Percentiles rank a stretch among this genome's conserved stretches.
phyloP scores from a whole-genome alignment of 2,113 vertebrate genomes.

The Campylomormyrus numenius region DNA sequence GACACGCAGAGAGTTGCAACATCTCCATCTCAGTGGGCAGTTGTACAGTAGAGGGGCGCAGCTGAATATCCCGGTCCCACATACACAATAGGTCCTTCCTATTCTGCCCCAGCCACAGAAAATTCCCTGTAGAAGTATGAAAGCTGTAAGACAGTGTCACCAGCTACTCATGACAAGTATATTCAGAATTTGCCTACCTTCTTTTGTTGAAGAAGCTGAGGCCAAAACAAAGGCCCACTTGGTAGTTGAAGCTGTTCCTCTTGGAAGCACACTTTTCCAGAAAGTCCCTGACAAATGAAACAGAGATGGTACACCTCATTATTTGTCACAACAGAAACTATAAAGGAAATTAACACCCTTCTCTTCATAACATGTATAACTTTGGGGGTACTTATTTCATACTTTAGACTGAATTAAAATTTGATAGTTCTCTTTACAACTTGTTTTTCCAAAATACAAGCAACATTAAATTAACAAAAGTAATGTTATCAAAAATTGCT shows the following conservation, averaged over 20 bases:
- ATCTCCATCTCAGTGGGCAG: slow-evolving; percentile 79
- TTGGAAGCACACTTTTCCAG: slow-evolving; percentile 82
- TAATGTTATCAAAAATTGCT: not conserved
- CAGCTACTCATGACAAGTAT: not conserved
- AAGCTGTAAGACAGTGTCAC: not conserved
- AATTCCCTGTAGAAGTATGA: slow-evolving; percentile 63
- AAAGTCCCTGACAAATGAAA: slow-evolving; percentile 70
- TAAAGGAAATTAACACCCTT: not conserved
- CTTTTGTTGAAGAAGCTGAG: slow-evolving; percentile 72
- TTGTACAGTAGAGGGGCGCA: slow-evolving; percentile 78
- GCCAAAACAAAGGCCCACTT: slow-evolving; percentile 87
- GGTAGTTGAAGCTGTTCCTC: slow-evolving; percentile 85
- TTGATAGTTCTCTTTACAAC: not conserved
- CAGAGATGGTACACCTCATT: not conserved
- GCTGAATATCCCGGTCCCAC: slow-evolving; percentile 74
- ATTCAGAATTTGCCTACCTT: slow-evolving; percentile 56
- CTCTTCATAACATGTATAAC: not conserved
- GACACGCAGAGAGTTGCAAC: slow-evolving; percentile 77
- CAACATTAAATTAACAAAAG: not conserved
- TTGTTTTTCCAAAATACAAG: not conserved
- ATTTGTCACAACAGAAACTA: not conserved
- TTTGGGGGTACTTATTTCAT: not conserved
- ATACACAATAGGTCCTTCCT: slow-evolving; percentile 87
- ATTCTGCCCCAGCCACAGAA: slow-evolving; percentile 90
- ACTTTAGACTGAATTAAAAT: not conserved